A percentile compares a stretch with the other conserved stretches of the same genome.
Evolutionary conservation across 2,888 invertebrate genomes (phyloP).

Genomic region (Athrips mouffetella): DNA sequence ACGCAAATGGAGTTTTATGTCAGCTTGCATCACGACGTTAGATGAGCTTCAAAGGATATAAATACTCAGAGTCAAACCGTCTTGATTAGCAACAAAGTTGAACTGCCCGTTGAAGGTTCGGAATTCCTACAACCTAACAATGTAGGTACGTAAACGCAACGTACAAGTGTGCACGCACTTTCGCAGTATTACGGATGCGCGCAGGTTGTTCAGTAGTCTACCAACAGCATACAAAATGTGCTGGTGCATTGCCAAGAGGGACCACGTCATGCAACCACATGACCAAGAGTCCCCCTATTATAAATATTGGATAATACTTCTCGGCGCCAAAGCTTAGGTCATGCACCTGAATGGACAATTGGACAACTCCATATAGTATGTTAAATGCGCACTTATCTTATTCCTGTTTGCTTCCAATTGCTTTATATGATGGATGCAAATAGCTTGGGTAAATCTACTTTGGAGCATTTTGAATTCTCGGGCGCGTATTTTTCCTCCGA

Average conservation of each 20-base stretch:
- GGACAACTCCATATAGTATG: no score
- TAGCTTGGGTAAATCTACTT: no score
- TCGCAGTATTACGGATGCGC: constrained; percentile 40
- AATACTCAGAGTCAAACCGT: background rate
- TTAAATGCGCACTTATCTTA: no score
- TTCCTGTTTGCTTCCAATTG: no score
- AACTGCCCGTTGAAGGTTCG: background rate
- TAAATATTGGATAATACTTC: constrained; percentile 60
- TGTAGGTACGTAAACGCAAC: background rate
- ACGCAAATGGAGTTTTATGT: constrained; percentile 7
- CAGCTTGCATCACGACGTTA: background rate
- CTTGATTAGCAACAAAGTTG: no score
- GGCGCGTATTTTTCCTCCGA: no score
- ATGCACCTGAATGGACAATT: constrained; percentile 57
- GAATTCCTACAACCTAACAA: background rate
- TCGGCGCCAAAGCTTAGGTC: constrained; percentile 51
- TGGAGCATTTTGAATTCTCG: no score
- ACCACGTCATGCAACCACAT: constrained; percentile 41
- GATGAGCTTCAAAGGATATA: background rate
- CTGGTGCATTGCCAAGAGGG: constrained; percentile 52
- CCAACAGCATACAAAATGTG: constrained; percentile 60
- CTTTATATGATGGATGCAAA: no score
- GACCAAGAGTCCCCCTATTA: constrained; percentile 54
- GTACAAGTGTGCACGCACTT: constrained; percentile 22
- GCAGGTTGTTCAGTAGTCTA: constrained; percentile 52